A percentile compares a stretch with the other conserved stretches of the same genome.
These are phyloP conservation scores for Antheraea assamensis DNA, from an alignment of 2,888 invertebrate genomes.

Conservation along the genomic window DNA sequence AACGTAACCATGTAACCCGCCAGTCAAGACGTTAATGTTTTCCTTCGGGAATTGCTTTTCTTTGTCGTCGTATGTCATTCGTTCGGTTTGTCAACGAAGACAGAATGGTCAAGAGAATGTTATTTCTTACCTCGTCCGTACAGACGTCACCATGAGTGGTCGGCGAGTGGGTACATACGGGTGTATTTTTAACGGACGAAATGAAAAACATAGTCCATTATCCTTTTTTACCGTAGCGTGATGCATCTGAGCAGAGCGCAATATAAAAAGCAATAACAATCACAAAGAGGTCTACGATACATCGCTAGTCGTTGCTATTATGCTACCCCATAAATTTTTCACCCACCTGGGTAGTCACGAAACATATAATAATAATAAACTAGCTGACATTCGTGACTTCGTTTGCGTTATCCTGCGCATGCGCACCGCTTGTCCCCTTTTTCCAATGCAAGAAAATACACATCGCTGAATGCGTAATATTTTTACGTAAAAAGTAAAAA, in stretches of 20 bases:
- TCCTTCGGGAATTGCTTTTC: constrained; percentile 20
- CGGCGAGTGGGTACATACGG: background rate
- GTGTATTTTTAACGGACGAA: background rate
- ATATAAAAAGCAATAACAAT: background rate
- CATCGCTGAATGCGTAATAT: no score
- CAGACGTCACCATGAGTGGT: constrained; percentile 11
- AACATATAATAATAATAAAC: no score
- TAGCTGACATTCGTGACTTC: no score
- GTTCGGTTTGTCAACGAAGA: constrained; percentile 8
- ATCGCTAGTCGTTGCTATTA: no score
- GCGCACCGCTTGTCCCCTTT: no score
- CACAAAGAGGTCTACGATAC: background rate
- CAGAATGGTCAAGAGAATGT: constrained; percentile 11
- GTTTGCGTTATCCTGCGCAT: no score
- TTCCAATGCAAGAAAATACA: no score
- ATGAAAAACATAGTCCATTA: background rate
- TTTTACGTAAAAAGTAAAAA: no score
- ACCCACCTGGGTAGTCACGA: no score
- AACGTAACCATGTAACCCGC: background rate
- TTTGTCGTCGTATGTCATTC: constrained; percentile 21
- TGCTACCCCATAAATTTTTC: no score
- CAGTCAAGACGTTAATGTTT: constrained; percentile 8
- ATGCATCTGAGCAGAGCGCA: no score
- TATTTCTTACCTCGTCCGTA: constrained; percentile 12
- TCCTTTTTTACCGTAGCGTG: no score